Percentiles rank a stretch among this genome's conserved stretches.
These are phyloP conservation scores for Vulpes lagopus DNA, from an alignment of 2,113 vertebrate genomes.

Conservation along the genomic window DNA sequence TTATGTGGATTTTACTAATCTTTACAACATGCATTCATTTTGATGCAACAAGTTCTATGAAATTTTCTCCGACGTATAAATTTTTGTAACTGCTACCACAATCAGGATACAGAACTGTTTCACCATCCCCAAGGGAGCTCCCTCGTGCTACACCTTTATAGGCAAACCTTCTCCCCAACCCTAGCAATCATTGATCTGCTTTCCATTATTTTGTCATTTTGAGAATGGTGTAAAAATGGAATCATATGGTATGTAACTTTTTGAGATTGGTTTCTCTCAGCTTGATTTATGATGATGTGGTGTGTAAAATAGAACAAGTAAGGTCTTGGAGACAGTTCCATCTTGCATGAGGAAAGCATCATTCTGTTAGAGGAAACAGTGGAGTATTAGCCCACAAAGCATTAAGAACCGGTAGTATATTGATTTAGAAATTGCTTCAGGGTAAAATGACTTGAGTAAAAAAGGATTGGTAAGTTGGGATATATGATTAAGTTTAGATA, in stretches of 20 bases:
- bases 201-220: slow-evolving; percentile 55
- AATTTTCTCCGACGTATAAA: background rate
- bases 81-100: background rate
- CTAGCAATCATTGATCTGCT: background rate
- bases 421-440: background rate
- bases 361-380: slow-evolving; percentile 30
- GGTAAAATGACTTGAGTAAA: too few species aligned
- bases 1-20: background rate
- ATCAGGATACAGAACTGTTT: background rate
- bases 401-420: background rate
- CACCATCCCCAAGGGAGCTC: background rate
- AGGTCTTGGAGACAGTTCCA: background rate
- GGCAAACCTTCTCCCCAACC: background rate
- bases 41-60: background rate
- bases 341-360: background rate
- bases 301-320: slow-evolving; percentile 28
- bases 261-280: background rate
- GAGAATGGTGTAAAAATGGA: slow-evolving; percentile 13
- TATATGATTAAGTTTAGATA: too few species aligned
- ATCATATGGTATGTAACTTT: background rate
- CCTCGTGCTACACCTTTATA: background rate
- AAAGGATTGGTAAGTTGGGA: too few species aligned
- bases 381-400: background rate
- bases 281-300: slow-evolving; percentile 47
- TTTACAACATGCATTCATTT: slow-evolving; percentile 12